Percentiles rank a stretch among this genome's conserved stretches.
phyloP scores from a whole-genome alignment of 2,888 invertebrate genomes.

The Watsonalla cultraria region DNA sequence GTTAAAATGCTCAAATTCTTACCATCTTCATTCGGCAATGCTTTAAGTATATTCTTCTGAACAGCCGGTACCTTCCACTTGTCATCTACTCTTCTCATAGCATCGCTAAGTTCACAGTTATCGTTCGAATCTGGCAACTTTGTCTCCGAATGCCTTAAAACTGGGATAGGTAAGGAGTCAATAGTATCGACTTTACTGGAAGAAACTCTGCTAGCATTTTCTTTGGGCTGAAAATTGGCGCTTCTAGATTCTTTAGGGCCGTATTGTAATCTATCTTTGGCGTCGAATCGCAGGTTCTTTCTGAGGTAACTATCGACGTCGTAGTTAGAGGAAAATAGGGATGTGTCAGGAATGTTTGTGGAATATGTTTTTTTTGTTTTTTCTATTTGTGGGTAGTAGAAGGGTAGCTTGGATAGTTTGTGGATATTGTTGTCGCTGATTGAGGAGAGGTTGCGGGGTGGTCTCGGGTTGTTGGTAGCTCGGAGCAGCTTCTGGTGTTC shows the following conservation, averaged over 20 bases:
- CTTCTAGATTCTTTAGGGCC: slow-evolving; percentile 12
- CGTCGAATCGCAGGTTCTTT: slow-evolving; percentile 56
- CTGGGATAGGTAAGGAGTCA: slow-evolving; percentile 76
- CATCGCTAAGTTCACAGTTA: slow-evolving; percentile 44
- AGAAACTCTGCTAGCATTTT: slow-evolving; percentile 7
- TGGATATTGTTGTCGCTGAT: slow-evolving; percentile 36
- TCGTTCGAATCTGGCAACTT: slow-evolving; percentile 14
- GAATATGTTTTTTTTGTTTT: slow-evolving; percentile 48
- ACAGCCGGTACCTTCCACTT: slow-evolving; percentile 81
- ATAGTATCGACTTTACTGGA: background rate
- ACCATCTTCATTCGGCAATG: slow-evolving; percentile 63
- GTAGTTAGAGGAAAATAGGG: slow-evolving; percentile 58
- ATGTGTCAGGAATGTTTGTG: slow-evolving; percentile 67
- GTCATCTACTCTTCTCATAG: slow-evolving; percentile 61
- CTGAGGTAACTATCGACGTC: slow-evolving; percentile 64
- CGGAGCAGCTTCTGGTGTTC: slow-evolving; percentile 45
- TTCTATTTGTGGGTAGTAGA: slow-evolving; percentile 60
- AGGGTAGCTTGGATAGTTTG: slow-evolving; percentile 48
- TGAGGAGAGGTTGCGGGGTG: slow-evolving; percentile 24
- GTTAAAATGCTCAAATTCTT: slow-evolving; percentile 79
- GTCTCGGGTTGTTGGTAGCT: slow-evolving; percentile 23
- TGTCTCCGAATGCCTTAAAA: slow-evolving; percentile 76
- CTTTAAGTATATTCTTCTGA: slow-evolving; percentile 80
- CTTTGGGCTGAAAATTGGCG: background rate
- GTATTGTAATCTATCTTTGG: slow-evolving; percentile 12